Evolutionary conservation across 2,888 invertebrate genomes (phyloP).

Genomic region (Melinaea menophilus): DNA sequence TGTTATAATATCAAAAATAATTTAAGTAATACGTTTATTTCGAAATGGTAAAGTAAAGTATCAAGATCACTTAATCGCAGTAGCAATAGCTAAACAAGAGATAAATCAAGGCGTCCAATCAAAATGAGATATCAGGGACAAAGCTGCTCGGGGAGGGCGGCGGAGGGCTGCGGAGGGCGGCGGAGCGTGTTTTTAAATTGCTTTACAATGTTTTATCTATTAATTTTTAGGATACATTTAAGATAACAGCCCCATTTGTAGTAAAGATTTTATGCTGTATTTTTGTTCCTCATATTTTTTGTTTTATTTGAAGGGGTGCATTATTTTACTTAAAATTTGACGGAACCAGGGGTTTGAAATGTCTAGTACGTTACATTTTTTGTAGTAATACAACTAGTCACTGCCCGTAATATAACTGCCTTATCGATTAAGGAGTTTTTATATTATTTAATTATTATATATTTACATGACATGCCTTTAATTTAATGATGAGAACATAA

Average conservation of each 20-base stretch:
- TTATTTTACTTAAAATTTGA: not conserved
- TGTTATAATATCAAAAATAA: conserved; percentile 1
- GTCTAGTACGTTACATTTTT: too few relatives aligned
- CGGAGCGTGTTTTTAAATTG: conserved; percentile 71
- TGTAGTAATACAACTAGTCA: too few relatives aligned
- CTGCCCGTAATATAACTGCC: too few relatives aligned
- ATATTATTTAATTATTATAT: too few relatives aligned
- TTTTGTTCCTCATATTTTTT: conserved; percentile 23
- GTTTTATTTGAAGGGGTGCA: conserved; percentile 40
- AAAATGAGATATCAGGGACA: conserved; percentile 74
- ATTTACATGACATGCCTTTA: too few relatives aligned
- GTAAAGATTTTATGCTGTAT: not conserved
- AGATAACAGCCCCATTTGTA: conserved; percentile 14
- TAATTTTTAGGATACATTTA: conserved; percentile 49
- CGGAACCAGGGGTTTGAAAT: too few relatives aligned
- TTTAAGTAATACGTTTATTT: not conserved
- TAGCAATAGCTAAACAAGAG: conserved; percentile 60
- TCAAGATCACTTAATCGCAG: conserved; percentile 51
- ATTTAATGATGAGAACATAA: too few relatives aligned
- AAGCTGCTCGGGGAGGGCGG: conserved; percentile 60
- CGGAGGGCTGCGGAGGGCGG: conserved; percentile 41
- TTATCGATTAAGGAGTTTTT: too few relatives aligned
- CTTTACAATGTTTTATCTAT: conserved; percentile 67
- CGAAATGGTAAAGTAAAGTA: conserved; percentile 39
- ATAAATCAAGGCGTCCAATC: conserved; percentile 76